phyloP scores from a whole-genome alignment of 2,888 invertebrate species.

The Nomada fabriciana region DNA sequence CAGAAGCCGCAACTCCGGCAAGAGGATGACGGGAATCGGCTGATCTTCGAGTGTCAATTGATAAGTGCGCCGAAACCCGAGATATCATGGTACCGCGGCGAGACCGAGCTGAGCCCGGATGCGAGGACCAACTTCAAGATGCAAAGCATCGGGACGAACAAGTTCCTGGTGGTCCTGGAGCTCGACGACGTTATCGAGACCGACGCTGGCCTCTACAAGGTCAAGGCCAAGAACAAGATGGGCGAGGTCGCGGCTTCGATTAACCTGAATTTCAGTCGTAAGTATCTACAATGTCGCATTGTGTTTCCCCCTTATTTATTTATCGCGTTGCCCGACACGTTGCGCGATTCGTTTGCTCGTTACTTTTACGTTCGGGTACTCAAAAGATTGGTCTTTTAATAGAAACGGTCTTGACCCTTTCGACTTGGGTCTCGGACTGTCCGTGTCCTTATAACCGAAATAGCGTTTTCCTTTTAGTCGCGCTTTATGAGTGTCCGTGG shows the following conservation, averaged over 20 bases:
- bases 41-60: slow-evolving; percentile 97
- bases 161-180: slow-evolving; percentile 95
- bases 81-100: slow-evolving; percentile 96
- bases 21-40: slow-evolving; percentile 97
- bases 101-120: slow-evolving; percentile 93
- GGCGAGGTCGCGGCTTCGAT: slow-evolving; percentile 99
- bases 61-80: slow-evolving; percentile 95
- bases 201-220: slow-evolving; percentile 98
- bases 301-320: slow-evolving; percentile 7
- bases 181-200: slow-evolving; percentile 98
- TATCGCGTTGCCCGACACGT: neutral
- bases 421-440: slow-evolving; percentile 11
- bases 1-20: slow-evolving; percentile 98
- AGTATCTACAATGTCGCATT: slow-evolving; percentile 85
- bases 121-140: slow-evolving; percentile 94
- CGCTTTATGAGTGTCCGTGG: neutral
- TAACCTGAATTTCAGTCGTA: slow-evolving; percentile 98
- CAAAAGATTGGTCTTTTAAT: slow-evolving; percentile 31
- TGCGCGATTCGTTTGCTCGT: neutral
- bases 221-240: slow-evolving; percentile 98
- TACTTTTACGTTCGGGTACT: neutral
- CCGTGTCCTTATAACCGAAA: slow-evolving; percentile 19
- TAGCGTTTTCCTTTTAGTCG: neutral
- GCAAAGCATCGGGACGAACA: slow-evolving; percentile 93
- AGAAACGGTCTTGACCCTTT: slow-evolving; percentile 42